Conservation (phyloP, 2,113 vertebrate species). For the Ictidomys tridecemlineatus region DNA sequence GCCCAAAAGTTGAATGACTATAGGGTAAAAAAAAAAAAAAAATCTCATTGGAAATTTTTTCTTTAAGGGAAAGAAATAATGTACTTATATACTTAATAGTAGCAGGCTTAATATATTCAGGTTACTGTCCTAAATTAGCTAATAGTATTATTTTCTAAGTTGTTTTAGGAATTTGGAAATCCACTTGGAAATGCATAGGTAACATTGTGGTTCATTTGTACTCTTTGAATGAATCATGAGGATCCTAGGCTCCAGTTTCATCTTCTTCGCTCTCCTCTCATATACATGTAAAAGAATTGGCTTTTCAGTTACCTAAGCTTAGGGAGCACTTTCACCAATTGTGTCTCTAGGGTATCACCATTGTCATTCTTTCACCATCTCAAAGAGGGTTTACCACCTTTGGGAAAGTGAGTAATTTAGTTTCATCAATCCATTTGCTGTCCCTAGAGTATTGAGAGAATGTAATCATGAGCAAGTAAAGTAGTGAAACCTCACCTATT, state of each 20-base stretch:
- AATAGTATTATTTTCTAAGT: background rate
- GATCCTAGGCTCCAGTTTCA: background rate
- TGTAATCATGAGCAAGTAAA: background rate
- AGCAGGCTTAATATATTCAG: background rate
- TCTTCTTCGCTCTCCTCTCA: background rate
- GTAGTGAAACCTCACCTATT: background rate
- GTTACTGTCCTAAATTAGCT: background rate
- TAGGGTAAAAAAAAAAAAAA: background rate
- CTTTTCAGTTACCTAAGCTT: background rate
- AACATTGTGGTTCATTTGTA: background rate
- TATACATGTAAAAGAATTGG: background rate
- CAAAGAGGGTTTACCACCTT: background rate
- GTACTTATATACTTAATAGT: background rate
- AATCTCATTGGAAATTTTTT: background rate
- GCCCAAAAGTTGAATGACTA: background rate
- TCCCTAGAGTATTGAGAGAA: background rate
- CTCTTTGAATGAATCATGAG: background rate
- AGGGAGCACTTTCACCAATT: background rate
- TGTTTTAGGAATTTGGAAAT: constrained; percentile 6
- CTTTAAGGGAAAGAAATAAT: background rate
- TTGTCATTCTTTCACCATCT: background rate
- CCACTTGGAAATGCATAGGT: background rate
- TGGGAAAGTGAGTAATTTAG: background rate
- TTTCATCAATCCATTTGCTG: background rate
- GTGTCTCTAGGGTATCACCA: background rate